Conservation (phyloP, 2,888 invertebrate species). For the Harpalus rufipes region DNA sequence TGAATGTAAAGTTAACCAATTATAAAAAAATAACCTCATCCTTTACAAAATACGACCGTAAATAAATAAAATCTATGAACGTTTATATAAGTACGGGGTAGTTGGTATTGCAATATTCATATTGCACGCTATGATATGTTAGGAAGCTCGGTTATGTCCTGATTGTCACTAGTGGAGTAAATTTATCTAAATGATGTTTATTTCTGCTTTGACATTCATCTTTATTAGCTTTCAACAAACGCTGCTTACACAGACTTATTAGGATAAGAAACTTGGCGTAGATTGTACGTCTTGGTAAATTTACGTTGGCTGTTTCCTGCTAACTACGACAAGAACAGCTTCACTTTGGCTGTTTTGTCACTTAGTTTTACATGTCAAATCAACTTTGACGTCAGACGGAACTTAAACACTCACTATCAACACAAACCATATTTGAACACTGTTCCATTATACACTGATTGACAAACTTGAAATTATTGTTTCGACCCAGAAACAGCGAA, state of each 20-base stretch:
- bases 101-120: too few relatives aligned
- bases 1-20: too few relatives aligned
- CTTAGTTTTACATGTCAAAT: slow-evolving; percentile 14
- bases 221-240: slow-evolving; percentile 49
- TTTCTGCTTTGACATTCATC: slow-evolving; percentile 48
- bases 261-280: slow-evolving; percentile 47
- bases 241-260: slow-evolving; percentile 44
- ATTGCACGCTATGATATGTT: too few relatives aligned
- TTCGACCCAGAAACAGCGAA: too few relatives aligned
- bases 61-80: too few relatives aligned
- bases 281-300: slow-evolving; percentile 42
- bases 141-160: neutral
- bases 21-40: too few relatives aligned
- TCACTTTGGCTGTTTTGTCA: slow-evolving; percentile 20
- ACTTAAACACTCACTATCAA: slow-evolving; percentile 17
- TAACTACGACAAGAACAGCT: slow-evolving; percentile 32
- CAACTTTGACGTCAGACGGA: slow-evolving; percentile 13
- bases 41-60: too few relatives aligned
- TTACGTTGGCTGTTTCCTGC: slow-evolving; percentile 21
- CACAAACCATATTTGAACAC: neutral
- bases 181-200: slow-evolving; percentile 44
- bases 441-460: neutral
- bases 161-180: slow-evolving; percentile 23
- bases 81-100: too few relatives aligned
- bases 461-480: neutral